phyloP scores from a whole-genome alignment of 92 coral and sea anemone species.

The Palythoa grandis region DNA sequence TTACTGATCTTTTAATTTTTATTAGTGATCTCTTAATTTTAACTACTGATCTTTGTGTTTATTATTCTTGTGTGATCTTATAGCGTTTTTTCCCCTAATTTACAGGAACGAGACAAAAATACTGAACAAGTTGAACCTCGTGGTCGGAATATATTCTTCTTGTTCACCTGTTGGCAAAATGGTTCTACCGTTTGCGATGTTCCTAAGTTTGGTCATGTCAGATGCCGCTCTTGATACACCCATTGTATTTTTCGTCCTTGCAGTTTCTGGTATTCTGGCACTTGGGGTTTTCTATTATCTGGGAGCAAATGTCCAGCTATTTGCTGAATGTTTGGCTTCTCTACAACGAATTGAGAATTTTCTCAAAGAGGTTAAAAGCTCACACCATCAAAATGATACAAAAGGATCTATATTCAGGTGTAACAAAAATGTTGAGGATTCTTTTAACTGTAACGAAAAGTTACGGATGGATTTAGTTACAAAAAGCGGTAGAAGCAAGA shows the following conservation, averaged over 20 bases:
- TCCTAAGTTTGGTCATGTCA: neutral
- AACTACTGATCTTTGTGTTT: no score
- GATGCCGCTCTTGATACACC: neutral
- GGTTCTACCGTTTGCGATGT: neutral
- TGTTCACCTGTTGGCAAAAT: neutral
- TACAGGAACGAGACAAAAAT: neutral
- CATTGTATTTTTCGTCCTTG: neutral
- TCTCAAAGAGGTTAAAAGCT: neutral
- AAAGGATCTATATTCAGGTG: neutral
- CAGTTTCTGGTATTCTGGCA: neutral
- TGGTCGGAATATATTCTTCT: neutral
- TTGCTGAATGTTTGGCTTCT: constrained; percentile 14
- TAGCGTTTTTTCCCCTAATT: neutral
- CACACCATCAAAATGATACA: neutral
- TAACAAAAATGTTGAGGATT: neutral
- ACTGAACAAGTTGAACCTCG: neutral
- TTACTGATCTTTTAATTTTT: no score
- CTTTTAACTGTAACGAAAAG: neutral
- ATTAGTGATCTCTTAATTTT: no score
- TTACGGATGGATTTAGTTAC: neutral
- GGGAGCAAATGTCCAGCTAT: neutral
- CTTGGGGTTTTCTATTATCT: neutral
- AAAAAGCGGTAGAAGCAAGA: neutral
- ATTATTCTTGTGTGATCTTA: neutral
- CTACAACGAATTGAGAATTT: neutral